Evolutionary conservation across 2,888 invertebrate species (phyloP), one percentile per base, ranked within the genome.

Genomic region (Athrips mouffetella): DNA sequence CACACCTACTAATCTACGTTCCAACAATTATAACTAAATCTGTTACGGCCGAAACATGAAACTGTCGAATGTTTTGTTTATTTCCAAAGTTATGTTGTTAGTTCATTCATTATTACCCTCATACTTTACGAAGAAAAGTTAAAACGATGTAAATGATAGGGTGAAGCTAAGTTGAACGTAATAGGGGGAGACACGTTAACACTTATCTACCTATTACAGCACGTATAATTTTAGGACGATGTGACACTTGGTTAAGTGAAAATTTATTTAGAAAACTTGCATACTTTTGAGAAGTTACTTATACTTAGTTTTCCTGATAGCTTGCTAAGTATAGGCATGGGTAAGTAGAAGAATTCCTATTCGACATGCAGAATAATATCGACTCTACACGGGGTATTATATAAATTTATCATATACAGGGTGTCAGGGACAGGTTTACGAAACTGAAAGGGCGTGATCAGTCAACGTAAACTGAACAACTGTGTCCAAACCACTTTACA

Each of bases 161-260:
- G 44, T 45, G 23, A 29, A 18, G 40, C 40, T 31, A 45, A 50
- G 48, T 49, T 37, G 46, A 46, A 50, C 18, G 37, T 45, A 51
- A 33, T 21, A 31, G 37, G 40, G 45, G n/a, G 31, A 45, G 27
- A 45, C 51, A 51, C 50, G 47, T 50, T 33, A 44, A 47, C 47
- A 50, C 50, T 37, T 50, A 47, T 15, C 10, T 27, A 44, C n/a
- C n/a, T n/a, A 31, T 37, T 48, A 29, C 49, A 27, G 37, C 13
- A 31, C 23, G n/a, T 45, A 13, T 45, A 45, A 45, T 49, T 49
- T 45, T n/a, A 20, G 11, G 21, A 37, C 37, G 18, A n/a, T 37
- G 37, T 37, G 37, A 37, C 37, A 37, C 37, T 37, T 37, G 37
- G 37, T 18, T 37, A 21, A 21, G 11, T 37, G 37, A 21, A 21